Base-by-base conservation (phyloP, 2,888 invertebrate species). In the Iphiclides podalirius region DNA sequence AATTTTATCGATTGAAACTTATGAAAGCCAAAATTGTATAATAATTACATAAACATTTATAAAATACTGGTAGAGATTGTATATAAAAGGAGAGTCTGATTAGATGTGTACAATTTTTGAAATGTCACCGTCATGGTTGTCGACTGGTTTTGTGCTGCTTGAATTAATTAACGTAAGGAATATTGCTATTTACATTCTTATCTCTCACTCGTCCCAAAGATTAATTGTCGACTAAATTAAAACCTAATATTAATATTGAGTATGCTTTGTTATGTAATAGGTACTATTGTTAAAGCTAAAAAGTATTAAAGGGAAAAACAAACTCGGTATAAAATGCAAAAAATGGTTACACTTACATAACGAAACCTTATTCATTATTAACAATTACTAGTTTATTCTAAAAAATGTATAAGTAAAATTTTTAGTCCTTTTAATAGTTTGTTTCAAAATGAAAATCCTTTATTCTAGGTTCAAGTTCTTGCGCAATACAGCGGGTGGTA, bases 71-170 rank as follows among this genome's bases (percentile, higher is more conserved):
- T 33, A 13, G 13, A 16, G 41, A 37, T 37, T 33, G 44, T 56
- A 57, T 58, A 61, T 54, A 59, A 49, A 54, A 37, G 20, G 31
- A 48, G 52, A 35, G 3, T 37, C 38, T 46, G 35, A 47, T 16
- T 40, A 41, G 43, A 15, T 39, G 33, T 33, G 47, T 49, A 47
- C 38, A 55, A 57, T 43, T 33, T 34, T 31, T 28, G 49, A 55
- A 53, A 79, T 79, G 79, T 66, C 72, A 52, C 60, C 67, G 44
- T 58, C 64, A 26, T 62, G 65, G 63, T 77, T 72, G 72, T 48
- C 70, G 23, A 57, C 62, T 52, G 63, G 59, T 34, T 47, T 75
- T 2, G 52, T 75, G 31, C 52, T 79, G 9, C 55, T 75, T 40
- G 57, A 66, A 40, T 66, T 56, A 51, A 55, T 64, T 15, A 66